Base-by-base conservation (phyloP, 1,140 invertebrate species). In the Drosophila setifemur region DNA sequence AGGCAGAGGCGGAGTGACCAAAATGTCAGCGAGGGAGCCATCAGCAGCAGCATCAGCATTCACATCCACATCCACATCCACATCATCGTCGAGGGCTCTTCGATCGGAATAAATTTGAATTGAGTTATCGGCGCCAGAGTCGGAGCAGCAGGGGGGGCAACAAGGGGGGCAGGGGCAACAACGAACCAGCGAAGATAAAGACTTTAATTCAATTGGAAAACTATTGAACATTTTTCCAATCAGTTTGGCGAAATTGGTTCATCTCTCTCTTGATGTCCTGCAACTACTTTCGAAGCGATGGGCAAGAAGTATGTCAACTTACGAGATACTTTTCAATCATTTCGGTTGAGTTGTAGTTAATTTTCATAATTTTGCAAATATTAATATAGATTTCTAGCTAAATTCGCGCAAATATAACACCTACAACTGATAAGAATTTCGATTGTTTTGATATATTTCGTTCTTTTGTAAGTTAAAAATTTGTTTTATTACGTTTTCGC, bases 91-190 rank as follows among this genome's bases (percentile, higher is more conserved):
- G 11, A 60, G 47, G 28, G 25, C 42, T 7, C 25, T 63, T 47
- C n/a, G 26, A 28, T 29, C 3, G 33, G 18, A 67, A 64, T 37
- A 33, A 26, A 66, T 49, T 66, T 52, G 48, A 68, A 61, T 61
- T 33, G 37, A 33, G 53, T 54, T 40, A 29, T 39, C 19, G 14
- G 4, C 23, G 26, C 2, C 29, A 54, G 14, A n/a, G n/a, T n/a
- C n/a, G n/a, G n/a, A n/a, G n/a, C n/a, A n/a, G n/a, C n/a, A n/a
- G n/a, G n/a, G n/a, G n/a, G n/a, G n/a, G n/a, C n/a, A n/a, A n/a
- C n/a, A n/a, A n/a, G n/a, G n/a, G n/a, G n/a, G n/a, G n/a, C n/a
- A n/a, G n/a, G n/a, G n/a, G n/a, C n/a, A 8, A 11, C 33, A 33
- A 28, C n/a, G 11, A 12, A n/a, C n/a, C n/a, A 26, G 31, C 23